Percentiles rank a stretch among this genome's conserved stretches.
phyloP scores from a whole-genome alignment of 2,888 invertebrate species.

The Dione vanillae region DNA sequence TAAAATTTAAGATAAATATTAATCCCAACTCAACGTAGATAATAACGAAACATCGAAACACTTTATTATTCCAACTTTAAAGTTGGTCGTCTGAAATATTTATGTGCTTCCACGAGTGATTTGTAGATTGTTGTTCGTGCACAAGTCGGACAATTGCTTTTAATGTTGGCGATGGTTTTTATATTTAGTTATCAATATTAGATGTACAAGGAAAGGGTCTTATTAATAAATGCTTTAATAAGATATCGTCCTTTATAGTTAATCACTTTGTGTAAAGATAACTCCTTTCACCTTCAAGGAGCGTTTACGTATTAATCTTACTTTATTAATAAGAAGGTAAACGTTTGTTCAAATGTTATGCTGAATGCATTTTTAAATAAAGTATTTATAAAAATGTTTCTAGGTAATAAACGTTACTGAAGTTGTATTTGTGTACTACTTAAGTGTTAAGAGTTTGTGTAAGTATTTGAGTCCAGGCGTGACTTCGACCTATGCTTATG shows the following conservation, averaged over 20 bases:
- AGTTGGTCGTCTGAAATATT: slow-evolving; percentile 57
- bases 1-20: not conserved
- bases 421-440: slow-evolving; percentile 23
- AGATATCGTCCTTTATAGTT: not conserved
- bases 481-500: slow-evolving; percentile 47
- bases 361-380: slow-evolving; percentile 32
- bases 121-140: slow-evolving; percentile 41
- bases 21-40: slow-evolving; percentile 1
- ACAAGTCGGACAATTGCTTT: slow-evolving; percentile 27
- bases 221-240: slow-evolving; percentile 21
- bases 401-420: slow-evolving; percentile 35
- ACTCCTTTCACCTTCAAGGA: not conserved
- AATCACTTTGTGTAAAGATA: not conserved
- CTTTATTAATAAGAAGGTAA: slow-evolving; percentile 20
- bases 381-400: slow-evolving; percentile 34
- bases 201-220: not conserved
- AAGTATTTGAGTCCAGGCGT: slow-evolving; percentile 38
- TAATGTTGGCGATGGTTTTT: slow-evolving; percentile 23
- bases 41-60: slow-evolving; percentile 38
- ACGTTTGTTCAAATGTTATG: slow-evolving; percentile 27
- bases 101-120: slow-evolving; percentile 73
- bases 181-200: slow-evolving; percentile 22
- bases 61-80: slow-evolving; percentile 44
- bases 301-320: not conserved
- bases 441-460: slow-evolving; percentile 38